A percentile compares a stretch with the other conserved stretches of the same genome.
These are phyloP conservation scores for Phocoena phocoena DNA, from an alignment of 2,113 vertebrate species.

Conservation along the genomic window DNA sequence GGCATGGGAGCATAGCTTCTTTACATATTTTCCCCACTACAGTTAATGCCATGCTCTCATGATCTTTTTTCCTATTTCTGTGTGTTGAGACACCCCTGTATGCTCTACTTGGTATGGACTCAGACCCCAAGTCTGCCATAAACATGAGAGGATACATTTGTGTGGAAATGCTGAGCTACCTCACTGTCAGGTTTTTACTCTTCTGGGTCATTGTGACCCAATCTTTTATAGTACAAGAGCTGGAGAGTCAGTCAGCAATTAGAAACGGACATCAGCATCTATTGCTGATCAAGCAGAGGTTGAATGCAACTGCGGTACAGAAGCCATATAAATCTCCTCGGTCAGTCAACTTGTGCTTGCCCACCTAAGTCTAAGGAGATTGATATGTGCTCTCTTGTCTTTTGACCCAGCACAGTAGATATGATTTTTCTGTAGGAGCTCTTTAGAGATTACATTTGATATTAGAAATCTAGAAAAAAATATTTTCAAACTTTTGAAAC, in stretches of 20 bases:
- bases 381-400: not conserved
- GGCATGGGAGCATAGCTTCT: not conserved
- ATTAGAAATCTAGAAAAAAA: not conserved
- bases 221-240: constrained; percentile 13
- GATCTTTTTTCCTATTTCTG: not conserved
- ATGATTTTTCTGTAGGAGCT: not conserved
- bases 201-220: constrained; percentile 71
- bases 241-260: constrained; percentile 50
- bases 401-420: not conserved
- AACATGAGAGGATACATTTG: not conserved
- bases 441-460: not conserved
- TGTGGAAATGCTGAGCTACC: constrained; percentile 39
- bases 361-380: not conserved
- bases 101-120: not conserved
- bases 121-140: not conserved
- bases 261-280: constrained; percentile 28
- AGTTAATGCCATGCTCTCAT: not conserved
- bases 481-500: not conserved
- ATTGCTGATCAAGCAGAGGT: constrained; percentile 36
- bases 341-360: not conserved
- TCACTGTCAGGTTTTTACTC: constrained; percentile 38
- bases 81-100: not conserved
- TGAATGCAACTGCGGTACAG: not conserved
- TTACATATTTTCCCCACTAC: not conserved
- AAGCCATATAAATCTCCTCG: not conserved